Base-by-base conservation (phyloP, 2,888 invertebrate genomes). In the Pilophorus perplexus region DNA sequence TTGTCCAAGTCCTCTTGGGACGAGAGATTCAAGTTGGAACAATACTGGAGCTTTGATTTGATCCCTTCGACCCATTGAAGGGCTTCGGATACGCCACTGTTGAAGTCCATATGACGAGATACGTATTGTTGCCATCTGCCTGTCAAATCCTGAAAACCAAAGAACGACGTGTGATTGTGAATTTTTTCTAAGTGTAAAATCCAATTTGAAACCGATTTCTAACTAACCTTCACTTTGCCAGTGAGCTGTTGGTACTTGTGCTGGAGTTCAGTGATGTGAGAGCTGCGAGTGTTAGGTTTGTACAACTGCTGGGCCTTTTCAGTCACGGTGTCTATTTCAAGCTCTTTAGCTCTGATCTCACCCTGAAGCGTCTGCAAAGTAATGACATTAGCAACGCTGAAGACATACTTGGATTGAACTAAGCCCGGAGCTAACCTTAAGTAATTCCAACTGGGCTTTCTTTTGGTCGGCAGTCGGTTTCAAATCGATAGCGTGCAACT, bases 91-190 rank as follows among this genome's bases (percentile, higher is more conserved):
- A 91, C 80, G 74, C 88, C 86, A 70, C 85, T 87, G 60, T 92
- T 86, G 74, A 93, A 93, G 74, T 93, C 91, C 79, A 92, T 89
- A 75, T 94, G 93, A 25, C 86, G 86, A 46, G 84, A 85, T 0
- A 92, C 93, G 76, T 93, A 94, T 71, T 91, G 90, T 74, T 93
- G 92, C 96, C 96, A 96, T 72, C 91, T 89, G 59, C 85, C 84
- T 23, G 90, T 90, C 22, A 94, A 79, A 74, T 96, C 95, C 80
- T 80, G 68, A 33, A 33, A 12, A 12, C 6, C n/a, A n/a, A n/a
- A n/a, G n/a, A n/a, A n/a, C n/a, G n/a, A n/a, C n/a, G n/a, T n/a
- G n/a, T n/a, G n/a, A n/a, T n/a, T n/a, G n/a, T n/a, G n/a, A n/a
- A n/a, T n/a, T n/a, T n/a, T n/a, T n/a, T n/a, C n/a, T n/a, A n/a